Conservation (phyloP, 2,797 vertebrate species). For the Sus cebifrons region DNA sequence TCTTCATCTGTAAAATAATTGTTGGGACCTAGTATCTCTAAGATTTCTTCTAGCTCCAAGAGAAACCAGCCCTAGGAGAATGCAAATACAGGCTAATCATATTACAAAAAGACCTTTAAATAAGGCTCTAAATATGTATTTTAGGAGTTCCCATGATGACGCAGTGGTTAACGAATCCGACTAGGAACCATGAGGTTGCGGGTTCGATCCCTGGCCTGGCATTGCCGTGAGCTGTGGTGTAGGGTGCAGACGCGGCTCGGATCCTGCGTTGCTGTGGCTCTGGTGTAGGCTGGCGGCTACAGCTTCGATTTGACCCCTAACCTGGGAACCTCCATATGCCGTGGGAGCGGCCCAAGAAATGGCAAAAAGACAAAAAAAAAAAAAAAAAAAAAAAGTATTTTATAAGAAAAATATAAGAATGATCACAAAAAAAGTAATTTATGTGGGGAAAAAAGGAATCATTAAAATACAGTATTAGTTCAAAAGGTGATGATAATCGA, state of each 20-base stretch:
- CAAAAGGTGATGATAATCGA: background rate
- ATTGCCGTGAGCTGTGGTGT: no score
- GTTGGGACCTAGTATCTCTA: background rate
- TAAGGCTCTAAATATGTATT: background rate
- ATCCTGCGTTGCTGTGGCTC: no score
- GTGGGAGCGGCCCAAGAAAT: no score
- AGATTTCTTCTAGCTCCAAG: background rate
- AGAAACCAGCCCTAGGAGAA: background rate
- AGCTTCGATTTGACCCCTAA: no score
- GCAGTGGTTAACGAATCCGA: no score
- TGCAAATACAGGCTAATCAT: slow-evolving; percentile 2
- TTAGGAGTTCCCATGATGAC: background rate
- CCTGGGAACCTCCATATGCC: no score
- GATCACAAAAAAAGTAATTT: background rate
- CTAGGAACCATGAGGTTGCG: no score
- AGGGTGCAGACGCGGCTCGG: no score
- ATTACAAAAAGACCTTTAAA: background rate
- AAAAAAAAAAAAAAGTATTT: background rate
- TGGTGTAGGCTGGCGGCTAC: no score
- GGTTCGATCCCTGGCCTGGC: no score
- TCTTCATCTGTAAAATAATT: background rate
- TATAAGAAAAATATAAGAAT: background rate
- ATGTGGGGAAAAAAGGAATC: background rate
- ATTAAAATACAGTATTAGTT: slow-evolving; percentile 45
- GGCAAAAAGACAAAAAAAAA: no score